Percentiles rank a stretch among this genome's conserved stretches.
These are phyloP conservation scores for Tympanoctomys barrerae DNA, from an alignment of 2,797 vertebrate genomes.

Conservation along the genomic window DNA sequence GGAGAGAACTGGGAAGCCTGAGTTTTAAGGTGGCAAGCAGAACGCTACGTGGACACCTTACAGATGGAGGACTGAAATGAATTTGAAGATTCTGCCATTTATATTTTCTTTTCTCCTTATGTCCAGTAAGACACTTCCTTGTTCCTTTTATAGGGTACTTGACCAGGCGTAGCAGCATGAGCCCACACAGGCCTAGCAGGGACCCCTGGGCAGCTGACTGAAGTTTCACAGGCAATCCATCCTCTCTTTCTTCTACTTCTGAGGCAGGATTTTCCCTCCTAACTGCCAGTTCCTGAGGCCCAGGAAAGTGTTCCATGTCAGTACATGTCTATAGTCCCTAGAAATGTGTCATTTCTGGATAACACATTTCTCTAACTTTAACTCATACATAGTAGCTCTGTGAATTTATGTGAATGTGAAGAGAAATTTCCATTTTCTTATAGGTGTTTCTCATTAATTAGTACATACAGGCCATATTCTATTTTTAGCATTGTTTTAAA, in stretches of 20 bases:
- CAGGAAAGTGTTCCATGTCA: conserved; percentile 6
- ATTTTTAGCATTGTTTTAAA: background rate
- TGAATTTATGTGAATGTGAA: background rate
- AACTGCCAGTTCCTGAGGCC: conserved; percentile 14
- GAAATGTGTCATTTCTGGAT: conserved; percentile 53
- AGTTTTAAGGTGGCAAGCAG: background rate
- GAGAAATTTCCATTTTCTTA: background rate
- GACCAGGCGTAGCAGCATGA: conserved; percentile 15
- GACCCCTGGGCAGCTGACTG: conserved; percentile 2
- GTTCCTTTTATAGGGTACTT: background rate
- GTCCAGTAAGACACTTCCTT: background rate
- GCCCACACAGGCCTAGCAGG: background rate
- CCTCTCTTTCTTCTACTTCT: background rate
- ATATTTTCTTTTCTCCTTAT: conserved; percentile 15
- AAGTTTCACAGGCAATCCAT: conserved; percentile 49
- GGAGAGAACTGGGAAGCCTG: background rate
- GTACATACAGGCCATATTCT: background rate
- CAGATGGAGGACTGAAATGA: background rate
- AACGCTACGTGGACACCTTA: background rate
- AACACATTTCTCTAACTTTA: conserved; percentile 48
- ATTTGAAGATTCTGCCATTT: background rate
- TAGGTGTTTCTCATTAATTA: background rate
- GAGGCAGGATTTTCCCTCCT: conserved; percentile 12
- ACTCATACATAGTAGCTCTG: background rate
- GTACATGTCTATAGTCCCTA: background rate